Evolutionary conservation across 2,113 vertebrate genomes (phyloP), one percentile per base, ranked within the genome.

Genomic region (Bubo bubo): DNA sequence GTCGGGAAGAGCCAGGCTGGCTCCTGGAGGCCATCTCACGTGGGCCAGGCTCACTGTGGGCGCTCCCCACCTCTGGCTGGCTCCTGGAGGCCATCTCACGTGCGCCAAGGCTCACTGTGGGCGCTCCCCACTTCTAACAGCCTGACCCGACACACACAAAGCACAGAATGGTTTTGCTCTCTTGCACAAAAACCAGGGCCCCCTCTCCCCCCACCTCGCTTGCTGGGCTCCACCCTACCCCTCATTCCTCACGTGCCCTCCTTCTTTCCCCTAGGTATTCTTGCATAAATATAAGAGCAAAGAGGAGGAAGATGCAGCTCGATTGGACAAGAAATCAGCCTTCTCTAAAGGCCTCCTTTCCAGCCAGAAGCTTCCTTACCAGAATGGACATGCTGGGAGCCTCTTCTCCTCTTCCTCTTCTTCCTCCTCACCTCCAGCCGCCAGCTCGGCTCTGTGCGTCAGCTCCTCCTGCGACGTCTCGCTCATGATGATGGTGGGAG

Each of bases 281-380:
- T 91, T 99, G 87, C 97, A 98, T 67, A 98, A 97, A 58, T 98
- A 97, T 37, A 99, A 97, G 93, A 95, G 97, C 90, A 88, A 94
- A 86, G 96, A 97, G 56, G 91, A 96, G 71, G 88, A 97, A 79
- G 95, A 88, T 0, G 14, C 95, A 14, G 70, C 93, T 49, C 93
- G 84, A 50, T 5, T 79, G 79, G 96, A 97, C 52, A 97, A 95
- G 87, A 98, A 98, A 55, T 17, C 95, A 4, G 23, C 96, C 67
- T 98, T 98, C 64, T 75, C 94, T 24, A 97, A 97, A 34, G 91
- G 96, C 28, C 90, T 94, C 56, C 91, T 97, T 41, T 55, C 97
- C 94, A 92, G 83, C 72, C 97, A 62, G 89, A 97, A 94, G 73
- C 72, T 84, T 56, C 88, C 98, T 47, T 98, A 97, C 89, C 93